Percentiles rank a stretch among this genome's conserved stretches.
Evolutionary conservation across 2,888 invertebrate species (phyloP).

Genomic region (Athrips mouffetella): DNA sequence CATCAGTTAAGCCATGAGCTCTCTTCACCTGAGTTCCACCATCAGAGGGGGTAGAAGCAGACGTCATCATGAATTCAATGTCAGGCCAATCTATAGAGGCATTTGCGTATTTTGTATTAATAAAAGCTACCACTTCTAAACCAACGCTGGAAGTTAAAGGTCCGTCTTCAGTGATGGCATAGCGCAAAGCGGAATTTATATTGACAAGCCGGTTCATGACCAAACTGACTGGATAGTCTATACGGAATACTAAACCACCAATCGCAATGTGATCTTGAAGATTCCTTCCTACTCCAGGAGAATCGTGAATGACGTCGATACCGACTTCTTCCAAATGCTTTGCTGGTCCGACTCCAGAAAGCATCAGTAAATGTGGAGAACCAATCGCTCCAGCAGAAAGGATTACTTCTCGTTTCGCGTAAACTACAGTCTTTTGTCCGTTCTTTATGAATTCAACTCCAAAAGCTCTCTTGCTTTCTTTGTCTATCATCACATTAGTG

Average conservation of each 20-base stretch:
- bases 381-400: slow-evolving; percentile 93
- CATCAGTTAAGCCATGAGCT: slow-evolving; percentile 89
- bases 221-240: slow-evolving; percentile 88
- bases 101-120: slow-evolving; percentile 93
- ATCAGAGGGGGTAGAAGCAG: slow-evolving; percentile 88
- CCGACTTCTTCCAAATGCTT: slow-evolving; percentile 85
- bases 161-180: slow-evolving; percentile 91
- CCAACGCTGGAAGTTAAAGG: slow-evolving; percentile 92
- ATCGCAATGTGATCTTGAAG: slow-evolving; percentile 94
- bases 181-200: slow-evolving; percentile 88
- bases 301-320: slow-evolving; percentile 84
- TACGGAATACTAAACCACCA: slow-evolving; percentile 88
- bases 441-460: slow-evolving; percentile 88
- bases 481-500: slow-evolving; percentile 86
- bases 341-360: slow-evolving; percentile 90
- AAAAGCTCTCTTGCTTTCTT: slow-evolving; percentile 83
- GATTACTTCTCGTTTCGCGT: slow-evolving; percentile 89
- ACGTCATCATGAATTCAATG: slow-evolving; percentile 93
- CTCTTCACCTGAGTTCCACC: slow-evolving; percentile 88
- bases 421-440: slow-evolving; percentile 79
- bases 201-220: slow-evolving; percentile 90
- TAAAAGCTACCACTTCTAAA: slow-evolving; percentile 91
- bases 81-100: slow-evolving; percentile 93
- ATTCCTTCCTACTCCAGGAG: slow-evolving; percentile 91
- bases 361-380: slow-evolving; percentile 93